Conservation (phyloP, 2,113 vertebrate species). For the Forbesichthys agassizii region DNA sequence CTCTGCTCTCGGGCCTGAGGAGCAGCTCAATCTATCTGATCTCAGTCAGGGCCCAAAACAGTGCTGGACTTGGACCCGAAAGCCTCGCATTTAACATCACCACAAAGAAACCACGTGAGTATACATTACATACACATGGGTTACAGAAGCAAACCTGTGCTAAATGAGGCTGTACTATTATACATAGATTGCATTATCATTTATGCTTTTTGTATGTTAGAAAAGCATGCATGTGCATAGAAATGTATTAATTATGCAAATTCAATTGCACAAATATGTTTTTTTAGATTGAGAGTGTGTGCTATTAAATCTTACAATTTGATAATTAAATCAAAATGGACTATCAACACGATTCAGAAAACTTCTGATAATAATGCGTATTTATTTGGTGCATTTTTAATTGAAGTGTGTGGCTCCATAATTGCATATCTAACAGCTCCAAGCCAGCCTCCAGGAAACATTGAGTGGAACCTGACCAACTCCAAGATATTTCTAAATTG, state of each 20-base stretch:
- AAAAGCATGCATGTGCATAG: no score
- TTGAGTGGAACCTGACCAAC: slow-evolving; percentile 87
- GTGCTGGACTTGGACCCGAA: slow-evolving; percentile 84
- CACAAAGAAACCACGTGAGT: slow-evolving; percentile 92
- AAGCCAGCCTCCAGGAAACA: slow-evolving; percentile 84
- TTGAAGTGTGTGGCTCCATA: slow-evolving; percentile 29
- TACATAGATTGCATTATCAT: no score
- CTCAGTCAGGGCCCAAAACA: slow-evolving; percentile 86
- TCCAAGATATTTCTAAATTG: slow-evolving; percentile 90
- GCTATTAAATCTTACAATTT: neutral
- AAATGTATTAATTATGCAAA: no score
- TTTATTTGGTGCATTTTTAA: neutral
- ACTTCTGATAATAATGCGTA: neutral
- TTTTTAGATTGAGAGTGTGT: no score
- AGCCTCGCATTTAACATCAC: slow-evolving; percentile 82
- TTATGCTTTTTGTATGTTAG: no score
- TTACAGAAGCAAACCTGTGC: no score
- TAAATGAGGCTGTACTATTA: no score
- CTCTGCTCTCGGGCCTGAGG: slow-evolving; percentile 81
- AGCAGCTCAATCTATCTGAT: slow-evolving; percentile 82
- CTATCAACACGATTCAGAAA: slow-evolving; percentile 8
- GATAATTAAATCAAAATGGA: slow-evolving; percentile 8
- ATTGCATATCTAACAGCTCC: slow-evolving; percentile 79
- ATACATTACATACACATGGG: no score
- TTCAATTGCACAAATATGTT: no score